Percentiles rank a stretch among this genome's conserved stretches.
Conservation (phyloP, 1,140 invertebrate genomes). For the Drosophila tropicalis region DNA sequence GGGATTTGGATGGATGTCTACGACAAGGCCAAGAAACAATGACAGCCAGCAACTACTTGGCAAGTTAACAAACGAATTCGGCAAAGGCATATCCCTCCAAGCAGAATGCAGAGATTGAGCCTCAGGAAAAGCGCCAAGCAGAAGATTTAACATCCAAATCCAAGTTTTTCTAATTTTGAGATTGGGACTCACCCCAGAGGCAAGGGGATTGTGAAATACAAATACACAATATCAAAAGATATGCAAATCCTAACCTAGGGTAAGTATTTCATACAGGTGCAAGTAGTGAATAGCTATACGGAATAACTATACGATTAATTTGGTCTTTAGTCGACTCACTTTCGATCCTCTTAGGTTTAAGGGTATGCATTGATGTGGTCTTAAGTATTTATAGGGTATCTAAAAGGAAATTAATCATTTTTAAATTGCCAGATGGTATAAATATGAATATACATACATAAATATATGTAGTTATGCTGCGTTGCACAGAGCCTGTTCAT, state of each 20-base stretch:
- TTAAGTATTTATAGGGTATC: background rate
- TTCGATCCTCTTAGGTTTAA: too few species aligned
- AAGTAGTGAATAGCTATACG: too few species aligned
- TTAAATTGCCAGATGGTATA: background rate
- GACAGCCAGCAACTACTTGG: constrained; percentile 7
- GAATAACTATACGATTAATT: too few species aligned
- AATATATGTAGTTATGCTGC: background rate
- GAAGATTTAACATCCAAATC: background rate
- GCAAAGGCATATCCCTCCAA: background rate
- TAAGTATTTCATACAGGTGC: too few species aligned
- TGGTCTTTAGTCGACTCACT: too few species aligned
- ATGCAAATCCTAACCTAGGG: too few species aligned
- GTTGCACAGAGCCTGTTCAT: background rate
- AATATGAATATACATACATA: background rate
- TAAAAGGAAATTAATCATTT: background rate
- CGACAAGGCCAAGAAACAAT: constrained; percentile 7
- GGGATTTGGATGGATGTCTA: constrained; percentile 8
- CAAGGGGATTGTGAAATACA: too few species aligned
- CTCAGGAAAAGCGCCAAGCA: background rate
- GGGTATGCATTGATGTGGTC: background rate
- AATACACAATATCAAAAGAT: too few species aligned
- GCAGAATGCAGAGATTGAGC: background rate
- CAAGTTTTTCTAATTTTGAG: too few species aligned
- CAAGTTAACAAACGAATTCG: background rate
- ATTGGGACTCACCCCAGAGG: too few species aligned